Conservation (phyloP, 2,113 vertebrate species). For the Ailurus styani region DNA sequence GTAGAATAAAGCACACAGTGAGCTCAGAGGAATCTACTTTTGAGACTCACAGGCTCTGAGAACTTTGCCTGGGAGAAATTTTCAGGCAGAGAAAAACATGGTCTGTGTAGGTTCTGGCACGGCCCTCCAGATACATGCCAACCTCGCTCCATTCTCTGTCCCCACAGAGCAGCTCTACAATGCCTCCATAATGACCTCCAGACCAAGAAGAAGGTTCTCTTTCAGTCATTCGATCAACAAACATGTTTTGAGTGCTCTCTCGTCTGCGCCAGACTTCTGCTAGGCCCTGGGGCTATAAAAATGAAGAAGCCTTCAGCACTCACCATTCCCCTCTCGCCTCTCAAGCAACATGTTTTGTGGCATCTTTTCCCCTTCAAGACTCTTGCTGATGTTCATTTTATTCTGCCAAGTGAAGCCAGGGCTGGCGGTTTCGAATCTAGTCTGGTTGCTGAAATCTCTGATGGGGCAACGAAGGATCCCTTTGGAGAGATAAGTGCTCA, state of each 20-base stretch:
- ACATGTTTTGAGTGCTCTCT: neutral
- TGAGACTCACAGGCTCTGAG: slow-evolving; percentile 19
- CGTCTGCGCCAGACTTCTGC: neutral
- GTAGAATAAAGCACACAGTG: slow-evolving; percentile 20
- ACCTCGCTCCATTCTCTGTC: slow-evolving; percentile 33
- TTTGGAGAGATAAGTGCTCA: neutral
- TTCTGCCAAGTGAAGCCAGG: neutral
- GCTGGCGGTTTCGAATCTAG: slow-evolving; percentile 9
- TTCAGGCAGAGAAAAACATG: slow-evolving; percentile 38
- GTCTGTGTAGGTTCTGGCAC: slow-evolving; percentile 31
- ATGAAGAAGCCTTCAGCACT: neutral
- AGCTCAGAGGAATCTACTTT: slow-evolving; percentile 35
- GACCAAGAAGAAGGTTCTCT: slow-evolving; percentile 38
- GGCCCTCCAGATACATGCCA: neutral
- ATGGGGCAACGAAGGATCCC: neutral
- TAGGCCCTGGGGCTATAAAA: neutral
- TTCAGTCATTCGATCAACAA: slow-evolving; percentile 56
- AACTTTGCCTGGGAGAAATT: slow-evolving; percentile 45
- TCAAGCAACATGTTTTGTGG: slow-evolving; percentile 24
- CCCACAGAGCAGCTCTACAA: neutral
- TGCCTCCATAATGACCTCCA: neutral
- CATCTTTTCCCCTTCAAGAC: neutral
- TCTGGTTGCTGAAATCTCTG: neutral
- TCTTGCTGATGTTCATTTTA: neutral
- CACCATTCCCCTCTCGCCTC: neutral